phyloP scores from a whole-genome alignment of 1,140 invertebrate genomes.

The Papilio polyxenes region DNA sequence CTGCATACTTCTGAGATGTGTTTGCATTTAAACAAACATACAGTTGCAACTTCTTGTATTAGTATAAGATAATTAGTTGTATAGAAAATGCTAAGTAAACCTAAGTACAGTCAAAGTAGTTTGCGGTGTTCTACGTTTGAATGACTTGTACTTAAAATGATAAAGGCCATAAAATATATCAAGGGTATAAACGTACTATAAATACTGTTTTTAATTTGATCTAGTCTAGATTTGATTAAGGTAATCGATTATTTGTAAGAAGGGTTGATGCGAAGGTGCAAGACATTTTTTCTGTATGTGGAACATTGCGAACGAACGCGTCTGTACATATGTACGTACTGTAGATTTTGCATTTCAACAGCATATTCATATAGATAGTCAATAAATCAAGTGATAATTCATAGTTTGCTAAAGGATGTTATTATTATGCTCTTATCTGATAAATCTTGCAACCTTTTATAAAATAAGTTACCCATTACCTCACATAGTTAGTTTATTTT shows the following conservation, averaged over 20 bases:
- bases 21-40: conserved; percentile 9
- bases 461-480: not conserved
- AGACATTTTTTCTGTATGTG: too few relatives aligned
- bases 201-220: too few relatives aligned
- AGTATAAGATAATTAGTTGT: not conserved
- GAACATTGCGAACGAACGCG: too few relatives aligned
- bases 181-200: too few relatives aligned
- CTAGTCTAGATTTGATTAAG: too few relatives aligned
- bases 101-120: not conserved
- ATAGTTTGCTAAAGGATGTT: not conserved
- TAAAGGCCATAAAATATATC: not conserved
- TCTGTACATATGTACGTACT: not conserved
- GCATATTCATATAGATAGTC: not conserved
- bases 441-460: not conserved
- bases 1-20: not conserved
- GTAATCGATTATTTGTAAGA: too few relatives aligned
- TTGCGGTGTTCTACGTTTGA: not conserved
- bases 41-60: not conserved
- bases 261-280: too few relatives aligned
- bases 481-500: not conserved
- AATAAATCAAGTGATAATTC: conserved; percentile 12
- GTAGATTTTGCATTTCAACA: not conserved
- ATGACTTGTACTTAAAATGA: not conserved
- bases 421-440: not conserved
- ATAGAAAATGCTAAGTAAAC: not conserved